These are phyloP conservation scores for Geopemphigus sp. DNA, from an alignment of 1,140 invertebrate genomes.

Conservation along the genomic window DNA sequence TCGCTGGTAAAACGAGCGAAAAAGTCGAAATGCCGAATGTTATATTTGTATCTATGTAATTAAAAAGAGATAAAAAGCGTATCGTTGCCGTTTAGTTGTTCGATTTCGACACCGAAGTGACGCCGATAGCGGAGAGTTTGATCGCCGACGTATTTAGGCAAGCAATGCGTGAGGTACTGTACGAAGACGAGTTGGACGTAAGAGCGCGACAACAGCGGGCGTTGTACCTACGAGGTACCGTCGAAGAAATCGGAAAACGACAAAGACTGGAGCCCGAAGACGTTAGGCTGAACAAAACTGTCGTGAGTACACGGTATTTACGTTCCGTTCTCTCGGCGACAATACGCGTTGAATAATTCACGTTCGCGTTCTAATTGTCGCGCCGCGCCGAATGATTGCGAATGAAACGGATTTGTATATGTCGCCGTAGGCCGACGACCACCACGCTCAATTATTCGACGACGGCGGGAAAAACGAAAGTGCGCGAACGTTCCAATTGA, in stretches of 20 bases:
- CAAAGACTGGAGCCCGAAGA: conserved; percentile 73
- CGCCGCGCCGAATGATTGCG: no score
- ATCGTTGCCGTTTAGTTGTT: conserved; percentile 61
- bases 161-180: conserved; percentile 76
- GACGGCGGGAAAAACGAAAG: conserved; percentile 2
- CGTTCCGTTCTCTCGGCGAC: no score
- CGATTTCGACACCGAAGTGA: conserved; percentile 85
- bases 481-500: not conserved
- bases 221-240: conserved; percentile 72
- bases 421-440: no score
- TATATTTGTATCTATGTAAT: no score
- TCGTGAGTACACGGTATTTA: not conserved
- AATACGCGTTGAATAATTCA: no score
- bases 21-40: no score
- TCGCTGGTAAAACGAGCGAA: no score
- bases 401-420: no score
- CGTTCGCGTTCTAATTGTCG: no score
- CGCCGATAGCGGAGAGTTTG: conserved; percentile 80
- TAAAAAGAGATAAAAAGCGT: no score
- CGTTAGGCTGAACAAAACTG: conserved; percentile 60
- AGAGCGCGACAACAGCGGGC: conserved; percentile 74
- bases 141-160: conserved; percentile 86
- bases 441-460: not conserved
- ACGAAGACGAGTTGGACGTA: conserved; percentile 73
- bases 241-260: conserved; percentile 75